Evolutionary conservation across 2,113 vertebrate species (phyloP).

Genomic region (Cynoglossus semilaevis): DNA sequence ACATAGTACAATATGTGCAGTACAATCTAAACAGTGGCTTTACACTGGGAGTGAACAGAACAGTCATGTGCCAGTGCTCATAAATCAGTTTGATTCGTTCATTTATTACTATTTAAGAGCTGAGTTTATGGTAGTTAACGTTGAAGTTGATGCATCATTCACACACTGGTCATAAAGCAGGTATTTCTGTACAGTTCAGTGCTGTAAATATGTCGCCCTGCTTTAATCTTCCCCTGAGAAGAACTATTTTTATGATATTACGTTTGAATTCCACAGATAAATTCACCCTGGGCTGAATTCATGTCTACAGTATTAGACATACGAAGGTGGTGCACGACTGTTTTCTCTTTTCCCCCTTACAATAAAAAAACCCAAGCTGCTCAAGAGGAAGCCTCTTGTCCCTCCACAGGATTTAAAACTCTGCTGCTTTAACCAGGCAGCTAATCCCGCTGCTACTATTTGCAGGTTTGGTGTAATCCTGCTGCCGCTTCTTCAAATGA

Average conservation of each 20-base stretch:
- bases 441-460: constrained; percentile 57
- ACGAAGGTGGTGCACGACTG: no score
- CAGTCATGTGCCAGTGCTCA: no score
- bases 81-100: no score
- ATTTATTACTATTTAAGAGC: no score
- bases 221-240: background rate
- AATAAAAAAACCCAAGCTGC: background rate
- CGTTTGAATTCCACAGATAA: no score
- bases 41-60: no score
- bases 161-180: background rate
- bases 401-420: constrained; percentile 36
- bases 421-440: constrained; percentile 38
- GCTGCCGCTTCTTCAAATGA: constrained; percentile 38
- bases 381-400: background rate
- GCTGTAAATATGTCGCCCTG: background rate
- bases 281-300: no score
- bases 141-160: background rate
- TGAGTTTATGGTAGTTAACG: background rate
- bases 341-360: no score
- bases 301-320: no score
- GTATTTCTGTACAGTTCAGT: background rate
- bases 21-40: no score
- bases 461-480: constrained; percentile 64
- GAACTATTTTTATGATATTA: no score
- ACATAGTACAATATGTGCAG: no score